These are phyloP conservation scores for Malacoraja senta DNA, from an alignment of 2,797 vertebrate species.

Conservation along the genomic window DNA sequence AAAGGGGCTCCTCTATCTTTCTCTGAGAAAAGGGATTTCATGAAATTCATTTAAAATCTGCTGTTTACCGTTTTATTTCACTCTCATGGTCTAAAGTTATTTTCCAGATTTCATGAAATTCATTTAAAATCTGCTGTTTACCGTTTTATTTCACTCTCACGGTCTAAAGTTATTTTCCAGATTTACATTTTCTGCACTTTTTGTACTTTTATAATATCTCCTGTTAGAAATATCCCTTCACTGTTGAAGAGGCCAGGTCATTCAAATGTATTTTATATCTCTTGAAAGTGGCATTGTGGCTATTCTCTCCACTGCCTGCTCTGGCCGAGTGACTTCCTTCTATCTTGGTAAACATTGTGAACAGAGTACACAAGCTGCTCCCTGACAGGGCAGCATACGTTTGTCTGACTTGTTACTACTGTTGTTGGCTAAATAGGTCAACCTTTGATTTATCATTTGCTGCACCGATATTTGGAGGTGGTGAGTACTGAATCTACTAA, in stretches of 20 bases:
- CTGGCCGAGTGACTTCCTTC: neutral
- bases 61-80: neutral
- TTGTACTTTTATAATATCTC: neutral
- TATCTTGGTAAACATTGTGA: neutral
- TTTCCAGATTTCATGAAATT: neutral
- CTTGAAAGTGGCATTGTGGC: neutral
- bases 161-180: neutral
- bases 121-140: neutral
- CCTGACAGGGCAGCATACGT: neutral
- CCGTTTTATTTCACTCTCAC: neutral
- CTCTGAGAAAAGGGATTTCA: neutral
- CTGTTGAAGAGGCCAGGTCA: neutral
- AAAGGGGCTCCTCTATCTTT: neutral
- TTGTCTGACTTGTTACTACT: neutral
- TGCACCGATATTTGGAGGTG: neutral
- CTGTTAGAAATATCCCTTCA: neutral
- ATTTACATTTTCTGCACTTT: neutral
- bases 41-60: neutral
- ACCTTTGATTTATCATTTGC: neutral
- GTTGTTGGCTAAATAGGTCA: neutral
- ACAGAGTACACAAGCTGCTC: neutral
- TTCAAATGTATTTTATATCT: neutral
- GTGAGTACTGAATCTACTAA: neutral
- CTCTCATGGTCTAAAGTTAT: neutral
- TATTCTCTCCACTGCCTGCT: neutral